These are phyloP conservation scores for Carposina sasakii DNA, from an alignment of 1,140 invertebrate genomes.

Conservation along the genomic window DNA sequence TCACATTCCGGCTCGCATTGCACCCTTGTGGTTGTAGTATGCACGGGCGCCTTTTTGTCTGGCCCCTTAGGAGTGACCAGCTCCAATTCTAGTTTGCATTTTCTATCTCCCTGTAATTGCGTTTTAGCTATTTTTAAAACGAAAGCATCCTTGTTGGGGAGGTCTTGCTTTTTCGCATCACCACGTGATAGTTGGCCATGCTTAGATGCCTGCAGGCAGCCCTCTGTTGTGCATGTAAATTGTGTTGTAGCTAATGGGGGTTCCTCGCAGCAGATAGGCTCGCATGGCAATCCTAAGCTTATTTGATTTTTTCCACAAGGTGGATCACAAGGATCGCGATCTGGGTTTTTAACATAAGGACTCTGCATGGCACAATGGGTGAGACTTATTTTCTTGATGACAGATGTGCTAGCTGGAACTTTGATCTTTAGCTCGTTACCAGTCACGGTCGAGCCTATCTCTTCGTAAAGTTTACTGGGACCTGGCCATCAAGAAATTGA, in stretches of 20 bases:
- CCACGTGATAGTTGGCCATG: constrained; percentile 46
- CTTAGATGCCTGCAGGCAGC: constrained; percentile 46
- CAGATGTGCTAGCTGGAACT: constrained; percentile 49
- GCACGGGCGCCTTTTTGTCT: constrained; percentile 45
- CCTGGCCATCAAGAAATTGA: constrained; percentile 59
- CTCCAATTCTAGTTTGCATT: constrained; percentile 59
- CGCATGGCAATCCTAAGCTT: constrained; percentile 47
- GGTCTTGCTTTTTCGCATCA: constrained; percentile 33
- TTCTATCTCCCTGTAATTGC: constrained; percentile 53
- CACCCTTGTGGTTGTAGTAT: constrained; percentile 42
- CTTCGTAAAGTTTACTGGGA: constrained; percentile 61
- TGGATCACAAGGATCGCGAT: constrained; percentile 30
- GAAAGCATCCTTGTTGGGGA: constrained; percentile 47
- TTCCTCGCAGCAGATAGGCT: constrained; percentile 45
- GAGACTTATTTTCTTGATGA: constrained; percentile 66
- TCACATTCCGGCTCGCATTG: constrained; percentile 54
- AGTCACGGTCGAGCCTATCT: constrained; percentile 53
- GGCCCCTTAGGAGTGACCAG: constrained; percentile 53
- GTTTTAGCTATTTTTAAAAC: constrained; percentile 66
- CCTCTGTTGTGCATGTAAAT: constrained; percentile 60
- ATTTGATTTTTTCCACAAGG: constrained; percentile 65
- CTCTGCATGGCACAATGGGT: constrained; percentile 56
- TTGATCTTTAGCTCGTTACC: constrained; percentile 64
- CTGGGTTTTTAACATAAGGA: constrained; percentile 39
- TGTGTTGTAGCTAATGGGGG: constrained; percentile 49